A percentile compares a stretch with the other conserved stretches of the same genome.
phyloP scores from a whole-genome alignment of 2,113 vertebrate species.

The Poeciliopsis retropinna region DNA sequence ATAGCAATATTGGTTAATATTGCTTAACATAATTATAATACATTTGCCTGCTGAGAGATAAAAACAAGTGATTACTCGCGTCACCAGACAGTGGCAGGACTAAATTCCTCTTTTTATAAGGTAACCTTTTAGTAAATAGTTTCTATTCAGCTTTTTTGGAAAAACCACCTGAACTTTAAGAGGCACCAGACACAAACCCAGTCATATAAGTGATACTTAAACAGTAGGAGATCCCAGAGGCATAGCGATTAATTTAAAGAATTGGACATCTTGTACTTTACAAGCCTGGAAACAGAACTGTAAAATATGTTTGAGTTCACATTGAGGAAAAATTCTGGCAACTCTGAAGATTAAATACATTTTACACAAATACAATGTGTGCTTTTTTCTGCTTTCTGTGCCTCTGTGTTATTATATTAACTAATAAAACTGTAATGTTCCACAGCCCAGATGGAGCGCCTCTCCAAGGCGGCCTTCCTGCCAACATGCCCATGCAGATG shows the following conservation, averaged over 20 bases:
- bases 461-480: slow-evolving; percentile 76
- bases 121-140: neutral
- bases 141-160: neutral
- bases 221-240: neutral
- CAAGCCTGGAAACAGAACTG: neutral
- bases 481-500: slow-evolving; percentile 87
- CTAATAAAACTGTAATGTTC: neutral
- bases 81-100: too few species aligned
- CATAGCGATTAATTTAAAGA: neutral
- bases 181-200: neutral
- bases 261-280: too few species aligned
- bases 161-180: neutral
- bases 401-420: neutral
- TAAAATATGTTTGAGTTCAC: neutral
- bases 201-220: neutral
- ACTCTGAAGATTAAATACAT: neutral
- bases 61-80: too few species aligned
- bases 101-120: neutral
- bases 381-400: neutral
- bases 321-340: neutral
- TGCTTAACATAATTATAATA: too few species aligned
- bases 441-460: slow-evolving; percentile 80
- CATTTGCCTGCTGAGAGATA: too few species aligned
- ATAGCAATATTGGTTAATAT: too few species aligned
- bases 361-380: neutral